These are phyloP conservation scores for Adrianichthys oophorus DNA, from an alignment of 2,797 vertebrate genomes.

Conservation along the genomic window DNA sequence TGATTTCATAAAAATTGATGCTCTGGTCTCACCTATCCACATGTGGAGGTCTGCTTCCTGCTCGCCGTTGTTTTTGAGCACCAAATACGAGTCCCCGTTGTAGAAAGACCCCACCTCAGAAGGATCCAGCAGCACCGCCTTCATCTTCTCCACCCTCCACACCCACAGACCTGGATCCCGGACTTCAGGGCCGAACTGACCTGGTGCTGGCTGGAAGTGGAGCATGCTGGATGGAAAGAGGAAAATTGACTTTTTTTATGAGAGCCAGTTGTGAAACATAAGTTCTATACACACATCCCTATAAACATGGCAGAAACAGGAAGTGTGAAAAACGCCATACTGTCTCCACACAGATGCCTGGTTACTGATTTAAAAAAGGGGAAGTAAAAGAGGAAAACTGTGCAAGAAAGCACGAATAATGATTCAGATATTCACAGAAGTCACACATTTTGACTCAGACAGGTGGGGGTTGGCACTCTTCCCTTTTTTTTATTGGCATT, in stretches of 20 bases:
- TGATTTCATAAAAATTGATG: not conserved
- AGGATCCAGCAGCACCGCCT: slow-evolving; percentile 74
- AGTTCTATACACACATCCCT: too few species aligned
- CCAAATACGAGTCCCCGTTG: slow-evolving; percentile 88
- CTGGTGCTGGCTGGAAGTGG: slow-evolving; percentile 64
- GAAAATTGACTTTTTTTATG: not conserved
- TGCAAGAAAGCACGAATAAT: too few species aligned
- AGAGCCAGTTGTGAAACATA: too few species aligned
- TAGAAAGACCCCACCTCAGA: slow-evolving; percentile 83
- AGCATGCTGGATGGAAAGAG: slow-evolving; percentile 72
- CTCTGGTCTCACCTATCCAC: slow-evolving; percentile 84
- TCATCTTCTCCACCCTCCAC: slow-evolving; percentile 91
- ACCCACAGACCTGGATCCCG: slow-evolving; percentile 74
- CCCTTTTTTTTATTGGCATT: too few species aligned
- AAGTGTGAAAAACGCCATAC: too few species aligned
- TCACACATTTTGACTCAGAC: too few species aligned
- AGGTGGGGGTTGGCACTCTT: too few species aligned
- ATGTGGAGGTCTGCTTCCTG: slow-evolving; percentile 83
- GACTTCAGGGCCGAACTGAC: slow-evolving; percentile 75
- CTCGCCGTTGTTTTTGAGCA: slow-evolving; percentile 81
- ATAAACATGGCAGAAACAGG: too few species aligned
- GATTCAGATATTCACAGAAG: too few species aligned
- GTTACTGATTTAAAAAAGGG: too few species aligned
- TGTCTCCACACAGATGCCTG: too few species aligned
- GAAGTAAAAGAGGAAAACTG: too few species aligned